These are phyloP conservation scores for Origma solitaria DNA, from an alignment of 2,113 vertebrate species.

Conservation along the genomic window DNA sequence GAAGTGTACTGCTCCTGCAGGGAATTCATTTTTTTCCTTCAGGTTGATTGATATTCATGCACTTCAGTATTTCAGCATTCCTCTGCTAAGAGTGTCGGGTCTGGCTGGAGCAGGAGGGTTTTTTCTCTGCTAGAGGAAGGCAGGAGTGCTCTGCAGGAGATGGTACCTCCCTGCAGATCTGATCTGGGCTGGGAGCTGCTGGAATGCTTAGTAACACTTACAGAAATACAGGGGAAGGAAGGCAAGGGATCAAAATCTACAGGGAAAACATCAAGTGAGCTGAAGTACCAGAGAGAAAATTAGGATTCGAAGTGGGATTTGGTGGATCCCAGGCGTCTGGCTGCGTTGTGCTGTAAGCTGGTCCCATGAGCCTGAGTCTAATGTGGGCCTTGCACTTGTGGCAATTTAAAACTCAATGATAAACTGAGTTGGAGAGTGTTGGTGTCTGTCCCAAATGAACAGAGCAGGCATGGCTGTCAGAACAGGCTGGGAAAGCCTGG, in stretches of 20 bases:
- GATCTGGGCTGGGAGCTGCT: background rate
- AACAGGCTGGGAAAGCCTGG: background rate
- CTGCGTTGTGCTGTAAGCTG: background rate
- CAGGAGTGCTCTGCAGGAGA: background rate
- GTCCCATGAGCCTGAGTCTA: background rate
- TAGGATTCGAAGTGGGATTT: background rate
- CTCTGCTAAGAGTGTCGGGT: background rate
- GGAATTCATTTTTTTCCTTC: background rate
- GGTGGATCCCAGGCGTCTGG: background rate
- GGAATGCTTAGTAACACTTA: background rate
- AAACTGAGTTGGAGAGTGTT: background rate
- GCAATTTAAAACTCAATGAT: background rate
- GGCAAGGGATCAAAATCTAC: background rate
- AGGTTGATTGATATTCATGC: slow-evolving; percentile 6
- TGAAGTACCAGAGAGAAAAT: background rate
- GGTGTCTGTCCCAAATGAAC: background rate
- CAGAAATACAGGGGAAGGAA: background rate
- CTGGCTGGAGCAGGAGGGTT: background rate
- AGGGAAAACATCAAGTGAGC: background rate
- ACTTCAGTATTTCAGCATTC: background rate
- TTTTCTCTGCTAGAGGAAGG: background rate
- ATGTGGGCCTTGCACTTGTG: background rate
- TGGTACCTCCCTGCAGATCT: background rate
- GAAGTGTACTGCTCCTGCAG: background rate
- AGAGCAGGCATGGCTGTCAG: background rate